phyloP scores from a whole-genome alignment of 2,888 invertebrate species.

The Brachypalpus laphriformis region DNA sequence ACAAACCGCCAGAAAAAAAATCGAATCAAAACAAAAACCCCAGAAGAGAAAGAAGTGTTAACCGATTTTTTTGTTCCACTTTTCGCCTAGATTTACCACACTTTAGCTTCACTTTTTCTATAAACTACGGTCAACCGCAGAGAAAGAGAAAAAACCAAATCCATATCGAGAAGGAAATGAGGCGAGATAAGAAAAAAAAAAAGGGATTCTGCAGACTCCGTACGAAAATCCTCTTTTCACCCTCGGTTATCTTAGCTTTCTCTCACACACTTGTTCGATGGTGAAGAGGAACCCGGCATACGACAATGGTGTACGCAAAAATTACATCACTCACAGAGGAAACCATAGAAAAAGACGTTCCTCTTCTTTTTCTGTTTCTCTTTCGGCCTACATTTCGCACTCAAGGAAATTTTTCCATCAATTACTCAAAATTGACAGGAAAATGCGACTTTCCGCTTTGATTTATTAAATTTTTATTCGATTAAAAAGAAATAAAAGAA shows the following conservation, averaged over 20 bases:
- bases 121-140: background rate
- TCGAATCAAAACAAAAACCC: slow-evolving; percentile 56
- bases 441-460: background rate
- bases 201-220: slow-evolving; percentile 24
- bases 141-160: background rate
- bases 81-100: slow-evolving; percentile 22
- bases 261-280: slow-evolving; percentile 19
- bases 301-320: slow-evolving; percentile 33
- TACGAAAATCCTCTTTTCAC: background rate
- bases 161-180: background rate
- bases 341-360: slow-evolving; percentile 37
- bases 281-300: slow-evolving; percentile 17
- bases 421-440: background rate
- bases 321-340: slow-evolving; percentile 69
- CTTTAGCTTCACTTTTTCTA: background rate
- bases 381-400: slow-evolving; percentile 68
- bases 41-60: slow-evolving; percentile 30
- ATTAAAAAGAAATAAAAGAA: background rate
- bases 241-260: slow-evolving; percentile 10
- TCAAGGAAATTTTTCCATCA: slow-evolving; percentile 1
- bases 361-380: slow-evolving; percentile 36
- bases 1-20: background rate
- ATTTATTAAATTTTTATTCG: background rate
- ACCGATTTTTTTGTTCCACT: slow-evolving; percentile 21
- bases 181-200: background rate